phyloP scores from a whole-genome alignment of 2,888 invertebrate genomes.

The Omphaloscelis lunosa region DNA sequence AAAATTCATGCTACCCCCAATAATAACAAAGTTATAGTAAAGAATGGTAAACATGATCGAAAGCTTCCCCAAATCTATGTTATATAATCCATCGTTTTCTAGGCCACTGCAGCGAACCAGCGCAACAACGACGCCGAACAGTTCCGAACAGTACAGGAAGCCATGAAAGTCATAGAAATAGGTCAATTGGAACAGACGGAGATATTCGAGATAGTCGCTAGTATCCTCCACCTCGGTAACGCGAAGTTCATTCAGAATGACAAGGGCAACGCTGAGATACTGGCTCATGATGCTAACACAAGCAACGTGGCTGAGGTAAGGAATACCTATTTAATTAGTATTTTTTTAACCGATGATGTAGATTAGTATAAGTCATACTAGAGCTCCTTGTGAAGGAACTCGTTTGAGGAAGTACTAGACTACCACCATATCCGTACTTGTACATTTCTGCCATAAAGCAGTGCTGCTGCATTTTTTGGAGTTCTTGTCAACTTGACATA shows the following conservation, averaged over 20 bases:
- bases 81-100: not conserved
- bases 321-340: not conserved
- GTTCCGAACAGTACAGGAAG: conserved; percentile 93
- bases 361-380: not conserved
- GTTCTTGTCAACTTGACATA: not conserved
- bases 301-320: conserved; percentile 93
- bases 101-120: conserved; percentile 79
- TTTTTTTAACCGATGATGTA: no score
- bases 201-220: conserved; percentile 95
- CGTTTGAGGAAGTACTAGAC: not conserved
- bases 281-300: conserved; percentile 90
- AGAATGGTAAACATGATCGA: not conserved
- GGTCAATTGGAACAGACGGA: conserved; percentile 93
- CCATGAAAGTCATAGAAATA: conserved; percentile 95
- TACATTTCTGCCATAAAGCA: not conserved
- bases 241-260: conserved; percentile 94
- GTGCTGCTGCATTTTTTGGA: not conserved
- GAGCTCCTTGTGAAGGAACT: not conserved
- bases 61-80: conserved; percentile 7
- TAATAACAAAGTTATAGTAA: not conserved
- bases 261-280: conserved; percentile 93
- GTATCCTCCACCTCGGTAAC: conserved; percentile 96
- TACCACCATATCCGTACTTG: no score
- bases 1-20: not conserved
- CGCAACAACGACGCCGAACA: conserved; percentile 91